phyloP scores from a whole-genome alignment of 2,797 vertebrate species.

The Euphonia xanthogaster region DNA sequence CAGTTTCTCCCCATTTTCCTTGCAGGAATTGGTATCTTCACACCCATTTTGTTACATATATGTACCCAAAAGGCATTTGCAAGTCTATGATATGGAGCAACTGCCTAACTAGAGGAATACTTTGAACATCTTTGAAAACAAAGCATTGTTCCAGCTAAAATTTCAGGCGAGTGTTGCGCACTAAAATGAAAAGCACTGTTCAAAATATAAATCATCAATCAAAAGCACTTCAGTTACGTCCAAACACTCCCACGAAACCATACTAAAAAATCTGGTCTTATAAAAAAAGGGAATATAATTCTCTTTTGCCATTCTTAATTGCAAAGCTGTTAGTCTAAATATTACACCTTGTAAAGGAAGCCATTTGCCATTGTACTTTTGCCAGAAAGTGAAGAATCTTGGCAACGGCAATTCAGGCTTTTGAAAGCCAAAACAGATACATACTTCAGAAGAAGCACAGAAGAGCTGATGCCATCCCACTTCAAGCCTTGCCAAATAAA shows the following conservation, averaged over 20 bases:
- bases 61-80: neutral
- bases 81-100: neutral
- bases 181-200: conserved; percentile 47
- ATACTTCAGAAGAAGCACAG: conserved; percentile 55
- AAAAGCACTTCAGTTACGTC: conserved; percentile 55
- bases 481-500: conserved; percentile 51
- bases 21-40: neutral
- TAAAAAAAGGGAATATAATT: conserved; percentile 64
- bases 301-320: conserved; percentile 65
- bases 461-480: conserved; percentile 50
- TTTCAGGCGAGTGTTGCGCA: conserved; percentile 7
- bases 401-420: conserved; percentile 54
- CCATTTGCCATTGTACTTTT: conserved; percentile 67
- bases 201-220: conserved; percentile 69
- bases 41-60: neutral
- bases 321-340: conserved; percentile 71
- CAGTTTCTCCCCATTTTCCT: neutral
- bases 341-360: conserved; percentile 70
- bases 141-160: conserved; percentile 51
- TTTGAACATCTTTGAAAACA: conserved; percentile 42
- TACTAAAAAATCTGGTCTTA: conserved; percentile 64
- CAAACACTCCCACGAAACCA: conserved; percentile 60
- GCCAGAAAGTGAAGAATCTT: conserved; percentile 63
- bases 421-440: conserved; percentile 65
- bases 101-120: neutral